Evolutionary conservation across 2,113 vertebrate genomes (phyloP).

Genomic region (Myotis yumanensis): DNA sequence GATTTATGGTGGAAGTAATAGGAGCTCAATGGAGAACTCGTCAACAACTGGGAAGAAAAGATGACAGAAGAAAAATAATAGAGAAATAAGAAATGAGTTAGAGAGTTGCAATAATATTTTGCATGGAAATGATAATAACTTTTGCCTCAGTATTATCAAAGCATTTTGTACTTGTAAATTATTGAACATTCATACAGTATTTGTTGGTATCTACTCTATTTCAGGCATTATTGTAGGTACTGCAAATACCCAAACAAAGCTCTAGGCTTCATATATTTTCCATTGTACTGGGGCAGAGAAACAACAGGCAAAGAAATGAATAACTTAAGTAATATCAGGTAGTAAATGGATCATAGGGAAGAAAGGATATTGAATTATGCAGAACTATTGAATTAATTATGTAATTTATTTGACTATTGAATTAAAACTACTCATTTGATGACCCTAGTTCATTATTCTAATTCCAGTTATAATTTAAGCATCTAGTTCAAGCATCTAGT

Average conservation of each 20-base stretch:
- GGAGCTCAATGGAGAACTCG: background rate
- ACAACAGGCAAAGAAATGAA: background rate
- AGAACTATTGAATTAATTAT: background rate
- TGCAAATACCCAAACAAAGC: background rate
- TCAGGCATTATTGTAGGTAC: background rate
- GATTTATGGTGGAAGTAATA: background rate
- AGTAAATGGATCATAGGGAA: background rate
- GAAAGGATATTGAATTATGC: background rate
- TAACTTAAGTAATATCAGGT: background rate
- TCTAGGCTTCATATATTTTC: background rate
- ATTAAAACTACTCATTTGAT: background rate
- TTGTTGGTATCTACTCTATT: background rate
- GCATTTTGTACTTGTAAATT: slow-evolving; percentile 1
- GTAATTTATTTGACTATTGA: background rate
- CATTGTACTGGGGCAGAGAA: background rate
- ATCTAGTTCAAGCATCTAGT: background rate
- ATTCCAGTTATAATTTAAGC: background rate
- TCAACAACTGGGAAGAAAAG: background rate
- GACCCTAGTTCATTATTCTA: background rate
- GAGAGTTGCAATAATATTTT: background rate
- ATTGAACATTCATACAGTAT: background rate
- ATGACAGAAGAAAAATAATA: background rate
- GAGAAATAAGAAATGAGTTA: background rate
- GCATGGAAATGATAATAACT: background rate
- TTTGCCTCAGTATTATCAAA: background rate